Percentiles rank a stretch among this genome's conserved stretches.
phyloP scores from a whole-genome alignment of 2,888 invertebrate species.

The Malacosoma neustria region DNA sequence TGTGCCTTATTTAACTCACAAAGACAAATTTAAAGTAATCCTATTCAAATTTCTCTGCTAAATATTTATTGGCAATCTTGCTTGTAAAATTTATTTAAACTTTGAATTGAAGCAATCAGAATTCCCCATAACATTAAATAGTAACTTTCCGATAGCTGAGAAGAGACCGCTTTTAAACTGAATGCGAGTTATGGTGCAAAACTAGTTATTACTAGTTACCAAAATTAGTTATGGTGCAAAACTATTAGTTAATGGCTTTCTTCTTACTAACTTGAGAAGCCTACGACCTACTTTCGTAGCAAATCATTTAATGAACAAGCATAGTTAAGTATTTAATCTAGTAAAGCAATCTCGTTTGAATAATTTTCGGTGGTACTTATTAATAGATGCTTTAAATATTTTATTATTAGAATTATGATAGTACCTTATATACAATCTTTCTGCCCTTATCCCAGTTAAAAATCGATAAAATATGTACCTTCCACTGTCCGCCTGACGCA shows the following conservation, averaged over 20 bases:
- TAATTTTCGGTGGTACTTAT: background rate
- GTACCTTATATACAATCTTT: constrained; percentile 27
- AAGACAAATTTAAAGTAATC: background rate
- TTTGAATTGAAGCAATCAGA: constrained; percentile 2
- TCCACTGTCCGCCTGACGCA: too few relatives aligned
- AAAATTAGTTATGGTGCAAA: background rate
- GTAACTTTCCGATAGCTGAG: background rate
- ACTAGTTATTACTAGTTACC: too few relatives aligned
- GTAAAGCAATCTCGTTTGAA: background rate
- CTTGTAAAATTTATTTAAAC: constrained; percentile 1
- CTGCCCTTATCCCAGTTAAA: constrained; percentile 15
- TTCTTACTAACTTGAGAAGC: background rate
- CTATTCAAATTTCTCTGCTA: background rate
- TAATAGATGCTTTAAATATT: background rate
- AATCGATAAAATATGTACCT: constrained; percentile 20
- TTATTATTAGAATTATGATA: constrained; percentile 9
- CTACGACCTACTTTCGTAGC: background rate
- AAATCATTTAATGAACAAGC: constrained; percentile 2
- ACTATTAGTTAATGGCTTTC: background rate
- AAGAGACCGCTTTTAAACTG: constrained; percentile 19
- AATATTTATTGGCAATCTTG: constrained; percentile 3
- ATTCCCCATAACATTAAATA: background rate
- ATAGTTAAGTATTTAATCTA: background rate
- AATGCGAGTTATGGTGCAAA: constrained; percentile 26
- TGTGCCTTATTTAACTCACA: background rate